Percentiles rank a stretch among this genome's conserved stretches.
Conservation (phyloP, 1,140 invertebrate species). For the Branchinecta lynchi region DNA sequence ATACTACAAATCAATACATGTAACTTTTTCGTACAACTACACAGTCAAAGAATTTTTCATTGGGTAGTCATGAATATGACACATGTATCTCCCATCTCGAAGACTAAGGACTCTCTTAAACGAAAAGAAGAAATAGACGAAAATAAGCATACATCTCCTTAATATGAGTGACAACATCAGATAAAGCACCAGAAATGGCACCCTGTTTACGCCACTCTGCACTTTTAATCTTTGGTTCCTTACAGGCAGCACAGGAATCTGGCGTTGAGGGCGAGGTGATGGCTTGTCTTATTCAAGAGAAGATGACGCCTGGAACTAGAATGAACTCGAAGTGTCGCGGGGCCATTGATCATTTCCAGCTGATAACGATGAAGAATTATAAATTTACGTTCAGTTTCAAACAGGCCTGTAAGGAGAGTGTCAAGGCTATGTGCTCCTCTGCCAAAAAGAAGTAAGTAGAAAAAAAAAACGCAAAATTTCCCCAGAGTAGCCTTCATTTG, state of each 20-base stretch:
- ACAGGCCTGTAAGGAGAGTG: conserved; percentile 71
- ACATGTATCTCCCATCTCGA: too few species aligned
- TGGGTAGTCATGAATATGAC: too few species aligned
- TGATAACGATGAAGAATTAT: conserved; percentile 84
- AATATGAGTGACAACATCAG: too few species aligned
- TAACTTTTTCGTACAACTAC: too few species aligned
- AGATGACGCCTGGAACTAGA: conserved; percentile 45
- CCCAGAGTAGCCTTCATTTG: conserved; percentile 11
- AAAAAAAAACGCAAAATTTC: too few species aligned
- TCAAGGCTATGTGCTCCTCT: conserved; percentile 57
- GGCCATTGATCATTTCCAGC: conserved; percentile 84
- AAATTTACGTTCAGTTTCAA: conserved; percentile 91
- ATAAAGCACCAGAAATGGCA: too few species aligned
- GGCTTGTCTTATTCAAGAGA: conserved; percentile 83
- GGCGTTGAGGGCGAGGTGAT: conserved; percentile 57
- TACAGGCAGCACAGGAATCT: conserved; percentile 46
- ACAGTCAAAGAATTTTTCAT: too few species aligned
- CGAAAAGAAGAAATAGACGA: too few species aligned
- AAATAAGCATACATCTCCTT: too few species aligned
- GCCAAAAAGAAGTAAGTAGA: conserved; percentile 36
- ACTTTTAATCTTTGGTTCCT: background rate
- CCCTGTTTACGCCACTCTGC: too few species aligned
- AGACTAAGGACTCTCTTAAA: too few species aligned
- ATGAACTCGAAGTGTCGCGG: conserved; percentile 64
- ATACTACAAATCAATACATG: too few species aligned